These are phyloP conservation scores for Drosophila multiciliata DNA, from an alignment of 2,888 invertebrate genomes.

Conservation along the genomic window DNA sequence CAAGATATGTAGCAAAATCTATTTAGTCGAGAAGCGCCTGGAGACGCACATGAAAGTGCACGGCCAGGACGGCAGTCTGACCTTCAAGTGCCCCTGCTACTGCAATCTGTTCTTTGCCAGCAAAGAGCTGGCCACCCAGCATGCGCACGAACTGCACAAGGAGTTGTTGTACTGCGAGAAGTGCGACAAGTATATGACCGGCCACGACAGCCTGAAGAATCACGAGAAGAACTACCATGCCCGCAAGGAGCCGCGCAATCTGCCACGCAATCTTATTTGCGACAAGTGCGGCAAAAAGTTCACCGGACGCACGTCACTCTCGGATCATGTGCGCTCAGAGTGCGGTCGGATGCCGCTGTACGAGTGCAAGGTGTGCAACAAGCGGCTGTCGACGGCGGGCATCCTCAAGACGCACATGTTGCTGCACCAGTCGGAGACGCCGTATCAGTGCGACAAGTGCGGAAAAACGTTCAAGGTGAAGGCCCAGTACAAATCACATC, in stretches of 20 bases:
- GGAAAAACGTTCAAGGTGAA: slow-evolving; percentile 84
- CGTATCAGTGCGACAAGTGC: slow-evolving; percentile 83
- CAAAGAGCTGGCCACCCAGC: slow-evolving; percentile 84
- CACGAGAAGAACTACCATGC: slow-evolving; percentile 83
- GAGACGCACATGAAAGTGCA: slow-evolving; percentile 82
- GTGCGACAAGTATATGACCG: slow-evolving; percentile 85
- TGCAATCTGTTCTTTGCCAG: slow-evolving; percentile 84
- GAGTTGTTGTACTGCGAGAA: slow-evolving; percentile 84
- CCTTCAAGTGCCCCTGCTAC: slow-evolving; percentile 85
- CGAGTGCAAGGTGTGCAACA: slow-evolving; percentile 84
- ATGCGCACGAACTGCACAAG: slow-evolving; percentile 84
- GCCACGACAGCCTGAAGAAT: slow-evolving; percentile 84
- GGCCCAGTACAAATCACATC: slow-evolving; percentile 83
- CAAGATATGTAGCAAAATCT: slow-evolving; percentile 82
- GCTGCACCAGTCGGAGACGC: slow-evolving; percentile 84
- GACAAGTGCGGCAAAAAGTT: slow-evolving; percentile 84
- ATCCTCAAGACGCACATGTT: slow-evolving; percentile 85
- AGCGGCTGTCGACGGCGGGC: slow-evolving; percentile 84
- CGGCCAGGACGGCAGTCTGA: slow-evolving; percentile 81
- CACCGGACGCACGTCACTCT: slow-evolving; percentile 83
- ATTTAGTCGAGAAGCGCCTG: slow-evolving; percentile 79
- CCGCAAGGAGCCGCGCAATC: slow-evolving; percentile 69
- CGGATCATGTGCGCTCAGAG: slow-evolving; percentile 85
- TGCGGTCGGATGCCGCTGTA: slow-evolving; percentile 85
- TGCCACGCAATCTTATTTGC: slow-evolving; percentile 82